Evolutionary conservation across 2,113 vertebrate species (phyloP).

Genomic region (Turnix velox): DNA sequence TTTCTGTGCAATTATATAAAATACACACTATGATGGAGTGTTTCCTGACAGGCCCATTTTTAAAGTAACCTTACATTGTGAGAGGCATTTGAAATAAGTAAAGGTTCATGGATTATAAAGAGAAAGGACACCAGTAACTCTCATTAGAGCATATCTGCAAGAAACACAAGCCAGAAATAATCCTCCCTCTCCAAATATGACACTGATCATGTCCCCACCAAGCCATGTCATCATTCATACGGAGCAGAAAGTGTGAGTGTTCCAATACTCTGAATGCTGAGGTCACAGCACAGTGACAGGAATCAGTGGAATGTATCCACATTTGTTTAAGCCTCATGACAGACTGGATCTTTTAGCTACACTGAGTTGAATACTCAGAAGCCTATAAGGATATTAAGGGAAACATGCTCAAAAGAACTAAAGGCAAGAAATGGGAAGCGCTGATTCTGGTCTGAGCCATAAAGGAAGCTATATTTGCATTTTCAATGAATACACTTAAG

Average conservation of each 20-base stretch:
- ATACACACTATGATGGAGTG: background rate
- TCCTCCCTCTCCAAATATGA: background rate
- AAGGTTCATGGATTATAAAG: background rate
- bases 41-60: background rate
- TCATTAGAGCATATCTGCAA: background rate
- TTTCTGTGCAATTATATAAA: background rate
- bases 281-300: rapidly evolving
- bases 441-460: background rate
- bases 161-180: background rate
- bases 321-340: background rate
- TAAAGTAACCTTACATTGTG: background rate
- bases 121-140: background rate
- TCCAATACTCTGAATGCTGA: background rate
- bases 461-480: background rate
- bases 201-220: background rate
- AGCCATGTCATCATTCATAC: rapidly evolving
- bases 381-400: rapidly evolving
- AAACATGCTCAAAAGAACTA: background rate
- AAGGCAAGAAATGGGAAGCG: rapidly evolving
- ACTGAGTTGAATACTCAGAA: background rate
- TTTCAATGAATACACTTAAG: background rate
- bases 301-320: background rate
- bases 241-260: background rate
- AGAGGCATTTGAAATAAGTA: background rate
- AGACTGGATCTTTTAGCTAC: background rate